Evolutionary conservation across 2,888 invertebrate genomes (phyloP), one percentile per base, ranked within the genome.

Genomic region (Hyposoter didymator): DNA sequence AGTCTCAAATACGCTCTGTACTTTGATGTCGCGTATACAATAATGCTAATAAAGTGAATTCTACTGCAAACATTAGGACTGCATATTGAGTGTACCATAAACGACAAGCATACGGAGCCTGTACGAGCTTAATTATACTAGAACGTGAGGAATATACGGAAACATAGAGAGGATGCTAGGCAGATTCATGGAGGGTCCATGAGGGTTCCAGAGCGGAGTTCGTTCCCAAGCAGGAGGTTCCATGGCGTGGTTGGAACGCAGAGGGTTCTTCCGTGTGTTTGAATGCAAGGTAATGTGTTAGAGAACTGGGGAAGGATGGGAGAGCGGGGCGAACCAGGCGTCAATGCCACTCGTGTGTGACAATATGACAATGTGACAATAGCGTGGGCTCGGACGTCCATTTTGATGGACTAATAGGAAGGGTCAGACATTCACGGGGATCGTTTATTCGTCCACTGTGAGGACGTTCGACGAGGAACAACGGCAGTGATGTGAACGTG

Each of bases 401-500:
- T 87, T 59, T 59, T 87, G 88, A 90, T 90, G 88, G 82, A 88
- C 89, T 89, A 90, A 90, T 91, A 89, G 88, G 87, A 89, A 89
- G 89, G 90, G 88, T 85, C 76, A 82, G 86, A 79, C 59, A 39
- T 59, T 81, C 73, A 73, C 69, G 47, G 70, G 79, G 69, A 75
- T 74, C 49, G 62, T 45, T 78, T 59, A 45, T 84, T 62, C 69
- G 62, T 79, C 74, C 59, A 59, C 69, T 49, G 79, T 78, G 70
- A 19, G 59, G 32, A 64, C 59, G 62, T 49, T 69, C 67, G 67
- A 32, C 64, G 78, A 35, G 43, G 32, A 70, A 55, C 55, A 59
- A 49, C 62, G 45, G 35, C 52, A 49, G 52, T 66, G 35, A 78
- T 43, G 55, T n/a, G 87, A 88, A 87, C 87, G 85, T 89, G 82